Evolutionary conservation across 2,888 invertebrate species (phyloP).

Genomic region (Arrhopalites spinosus): DNA sequence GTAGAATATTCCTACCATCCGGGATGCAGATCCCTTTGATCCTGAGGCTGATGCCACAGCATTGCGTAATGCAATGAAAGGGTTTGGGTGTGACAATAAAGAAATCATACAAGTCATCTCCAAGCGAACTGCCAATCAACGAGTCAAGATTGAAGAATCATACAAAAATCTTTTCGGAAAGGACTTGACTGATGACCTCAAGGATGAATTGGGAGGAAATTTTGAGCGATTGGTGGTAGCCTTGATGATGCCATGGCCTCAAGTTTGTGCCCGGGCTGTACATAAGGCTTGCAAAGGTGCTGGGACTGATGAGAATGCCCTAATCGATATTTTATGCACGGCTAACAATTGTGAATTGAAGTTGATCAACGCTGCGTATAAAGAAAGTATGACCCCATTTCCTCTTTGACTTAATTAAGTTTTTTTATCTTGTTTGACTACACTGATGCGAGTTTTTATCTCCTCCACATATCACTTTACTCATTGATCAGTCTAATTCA

Average conservation of each 20-base stretch:
- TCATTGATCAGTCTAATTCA: too few relatives aligned
- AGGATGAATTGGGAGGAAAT: slow-evolving; percentile 61
- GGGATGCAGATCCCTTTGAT: slow-evolving; percentile 45
- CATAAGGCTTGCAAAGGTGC: slow-evolving; percentile 61
- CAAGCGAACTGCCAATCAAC: slow-evolving; percentile 51
- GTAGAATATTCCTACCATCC: slow-evolving; percentile 53
- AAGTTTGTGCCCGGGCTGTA: slow-evolving; percentile 61
- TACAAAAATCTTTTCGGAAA: slow-evolving; percentile 54
- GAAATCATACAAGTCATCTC: slow-evolving; percentile 49
- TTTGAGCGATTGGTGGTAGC: slow-evolving; percentile 62
- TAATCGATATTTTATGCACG: slow-evolving; percentile 62
- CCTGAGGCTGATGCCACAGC: slow-evolving; percentile 52
- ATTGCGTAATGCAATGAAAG: slow-evolving; percentile 53
- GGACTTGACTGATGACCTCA: slow-evolving; percentile 59
- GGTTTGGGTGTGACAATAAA: slow-evolving; percentile 55
- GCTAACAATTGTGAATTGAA: slow-evolving; percentile 59
- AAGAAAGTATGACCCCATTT: slow-evolving; percentile 50
- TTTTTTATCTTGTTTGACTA: too few relatives aligned
- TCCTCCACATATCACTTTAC: not conserved
- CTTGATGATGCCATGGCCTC: slow-evolving; percentile 60
- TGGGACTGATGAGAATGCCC: slow-evolving; percentile 60
- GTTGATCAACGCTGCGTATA: slow-evolving; percentile 54
- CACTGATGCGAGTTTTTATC: not conserved
- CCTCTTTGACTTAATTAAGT: too few relatives aligned
- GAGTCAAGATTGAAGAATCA: slow-evolving; percentile 48